Conservation (phyloP, 2,113 vertebrate genomes). For the Lasiurus borealis region DNA sequence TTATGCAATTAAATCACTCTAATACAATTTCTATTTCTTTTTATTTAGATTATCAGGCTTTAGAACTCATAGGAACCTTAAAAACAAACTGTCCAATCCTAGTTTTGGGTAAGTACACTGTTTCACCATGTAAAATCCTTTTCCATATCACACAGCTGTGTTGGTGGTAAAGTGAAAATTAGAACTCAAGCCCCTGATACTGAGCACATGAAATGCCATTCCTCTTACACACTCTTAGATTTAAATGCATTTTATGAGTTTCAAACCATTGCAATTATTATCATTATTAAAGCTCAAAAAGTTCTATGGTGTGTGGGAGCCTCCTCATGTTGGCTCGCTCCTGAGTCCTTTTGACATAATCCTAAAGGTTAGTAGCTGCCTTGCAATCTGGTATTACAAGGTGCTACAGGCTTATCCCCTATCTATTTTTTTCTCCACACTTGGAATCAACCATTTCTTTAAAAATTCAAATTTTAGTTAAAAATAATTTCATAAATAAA, state of each 20-base stretch:
- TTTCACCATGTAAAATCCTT: neutral
- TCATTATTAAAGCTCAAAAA: neutral
- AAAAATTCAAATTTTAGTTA: neutral
- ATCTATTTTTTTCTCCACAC: neutral
- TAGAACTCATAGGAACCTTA: neutral
- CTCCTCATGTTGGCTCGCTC: neutral
- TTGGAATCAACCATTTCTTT: neutral
- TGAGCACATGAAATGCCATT: neutral
- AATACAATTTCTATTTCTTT: constrained; percentile 27
- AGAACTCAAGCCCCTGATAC: neutral
- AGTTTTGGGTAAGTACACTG: neutral
- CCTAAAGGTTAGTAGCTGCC: too few relatives aligned
- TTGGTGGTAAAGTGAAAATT: neutral
- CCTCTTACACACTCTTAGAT: neutral
- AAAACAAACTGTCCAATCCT: neutral
- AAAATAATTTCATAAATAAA: neutral
- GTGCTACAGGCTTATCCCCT: neutral
- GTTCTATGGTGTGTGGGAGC: neutral
- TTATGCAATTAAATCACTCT: constrained; percentile 2
- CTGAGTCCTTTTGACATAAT: neutral
- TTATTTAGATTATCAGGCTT: neutral
- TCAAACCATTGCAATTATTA: neutral
- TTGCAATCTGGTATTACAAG: neutral
- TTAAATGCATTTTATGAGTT: neutral
- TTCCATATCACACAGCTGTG: neutral